phyloP scores from a whole-genome alignment of 2,888 invertebrate species.

The Dorcus parallelipipedus region DNA sequence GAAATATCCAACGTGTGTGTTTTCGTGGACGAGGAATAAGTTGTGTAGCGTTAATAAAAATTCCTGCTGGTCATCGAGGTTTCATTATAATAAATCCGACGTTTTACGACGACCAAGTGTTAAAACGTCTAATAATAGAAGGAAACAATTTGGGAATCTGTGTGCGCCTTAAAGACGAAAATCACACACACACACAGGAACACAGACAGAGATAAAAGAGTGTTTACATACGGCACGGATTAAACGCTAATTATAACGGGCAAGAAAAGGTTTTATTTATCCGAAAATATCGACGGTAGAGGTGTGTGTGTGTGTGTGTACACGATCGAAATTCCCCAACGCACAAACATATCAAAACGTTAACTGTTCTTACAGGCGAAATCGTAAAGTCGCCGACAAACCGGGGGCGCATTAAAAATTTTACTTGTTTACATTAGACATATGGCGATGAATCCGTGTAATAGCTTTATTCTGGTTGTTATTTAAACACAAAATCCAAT shows the following conservation, averaged over 20 bases:
- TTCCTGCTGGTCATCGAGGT: too few relatives aligned
- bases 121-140: slow-evolving; percentile 16
- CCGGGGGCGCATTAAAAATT: slow-evolving; percentile 36
- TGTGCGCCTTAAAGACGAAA: too few relatives aligned
- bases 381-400: slow-evolving; percentile 40
- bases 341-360: slow-evolving; percentile 4
- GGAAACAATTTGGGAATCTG: too few relatives aligned
- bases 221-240: background rate
- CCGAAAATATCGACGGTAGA: background rate
- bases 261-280: background rate
- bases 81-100: slow-evolving; percentile 2
- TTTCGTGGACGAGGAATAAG: too few relatives aligned
- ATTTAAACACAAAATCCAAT: slow-evolving; percentile 28
- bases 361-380: slow-evolving; percentile 16
- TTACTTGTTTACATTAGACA: slow-evolving; percentile 41
- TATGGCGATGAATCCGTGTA: slow-evolving; percentile 28
- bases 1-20: too few relatives aligned
- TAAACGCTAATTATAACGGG: slow-evolving; percentile 11
- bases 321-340: background rate
- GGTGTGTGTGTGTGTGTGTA: background rate
- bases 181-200: too few relatives aligned
- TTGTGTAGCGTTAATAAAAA: too few relatives aligned
- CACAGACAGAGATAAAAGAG: too few relatives aligned
- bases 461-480: slow-evolving; percentile 28
- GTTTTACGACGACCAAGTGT: slow-evolving; percentile 15